Base-by-base conservation (phyloP, 2,888 invertebrate species). In the Adela reaumurella region DNA sequence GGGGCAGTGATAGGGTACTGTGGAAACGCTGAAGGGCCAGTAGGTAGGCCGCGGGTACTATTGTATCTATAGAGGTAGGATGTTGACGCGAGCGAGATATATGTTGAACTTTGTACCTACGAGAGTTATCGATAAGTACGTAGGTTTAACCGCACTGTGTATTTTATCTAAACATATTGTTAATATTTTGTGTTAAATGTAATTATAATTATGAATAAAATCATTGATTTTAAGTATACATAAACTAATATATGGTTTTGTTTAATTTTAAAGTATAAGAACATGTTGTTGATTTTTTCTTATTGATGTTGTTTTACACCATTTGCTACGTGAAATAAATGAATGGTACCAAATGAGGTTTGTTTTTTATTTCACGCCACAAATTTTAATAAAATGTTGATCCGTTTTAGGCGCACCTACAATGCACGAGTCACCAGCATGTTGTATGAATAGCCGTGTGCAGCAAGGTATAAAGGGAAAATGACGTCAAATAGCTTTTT, bases 231-330 rank as follows among this genome's bases (percentile, higher is more conserved):
- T 35, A 35, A 35, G 35, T 14, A 35, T 35, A 35, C 35, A 35
- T 35, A 35, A 3, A 35, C 14, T 35, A 35, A 8, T 4, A 8
- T 35, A 8, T 35, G 6, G 14, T 14, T 35, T 35, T 35, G n/a
- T n/a, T n/a, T n/a, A n/a, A n/a, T 35, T 35, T 8, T 35, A 35
- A 35, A 11, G 14, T 35, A 14, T 35, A 14, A 35, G 6, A 14
- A 35, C 11, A 72, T 77, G 77, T 76, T 77, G 77, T 78, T 78
- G 70, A 74, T 77, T 77, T 77, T 78, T 63, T 76, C 74, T 65
- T 70, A 77, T 77, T 74, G 76, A 76, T 74, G 77, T 77, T 77
- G 71, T n/a, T 70, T 73, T 74, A 72, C 70, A 76, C 74, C 74
- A 74, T 76, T 77, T 76, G 70, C 72, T 72, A 74, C 67, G 62